phyloP scores from a whole-genome alignment of 2,888 invertebrate genomes.

The Oxyscelio sp. region DNA sequence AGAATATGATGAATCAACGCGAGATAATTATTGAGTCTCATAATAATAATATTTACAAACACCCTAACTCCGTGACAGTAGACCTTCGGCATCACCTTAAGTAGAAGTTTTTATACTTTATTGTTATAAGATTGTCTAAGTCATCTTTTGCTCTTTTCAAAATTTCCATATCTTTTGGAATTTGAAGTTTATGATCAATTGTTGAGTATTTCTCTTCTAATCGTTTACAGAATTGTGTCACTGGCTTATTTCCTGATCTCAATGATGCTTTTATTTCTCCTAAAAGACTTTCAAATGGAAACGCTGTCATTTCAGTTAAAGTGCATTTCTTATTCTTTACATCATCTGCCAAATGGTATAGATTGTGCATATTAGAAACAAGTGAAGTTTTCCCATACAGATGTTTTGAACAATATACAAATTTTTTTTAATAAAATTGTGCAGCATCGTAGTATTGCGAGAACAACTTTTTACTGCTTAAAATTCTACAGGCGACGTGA shows the following conservation, averaged over 20 bases:
- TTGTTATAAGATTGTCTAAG: no score
- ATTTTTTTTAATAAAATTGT: slow-evolving; percentile 30
- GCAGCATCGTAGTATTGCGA: slow-evolving; percentile 2
- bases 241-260: slow-evolving; percentile 15
- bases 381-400: slow-evolving; percentile 32
- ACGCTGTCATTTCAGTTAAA: slow-evolving; percentile 18
- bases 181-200: slow-evolving; percentile 16
- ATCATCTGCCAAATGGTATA: slow-evolving; percentile 42
- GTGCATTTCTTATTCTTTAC: slow-evolving; percentile 20
- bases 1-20: no score
- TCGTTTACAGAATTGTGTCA: slow-evolving; percentile 23
- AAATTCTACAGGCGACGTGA: slow-evolving; percentile 37
- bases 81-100: no score
- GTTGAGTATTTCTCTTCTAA: slow-evolving; percentile 1
- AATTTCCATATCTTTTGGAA: slow-evolving; percentile 12
- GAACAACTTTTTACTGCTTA: slow-evolving; percentile 15
- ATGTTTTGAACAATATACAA: not conserved
- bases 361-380: slow-evolving; percentile 31
- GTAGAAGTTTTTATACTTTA: no score
- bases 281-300: slow-evolving; percentile 20
- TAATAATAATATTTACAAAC: no score
- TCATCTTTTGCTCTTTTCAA: slow-evolving; percentile 8
- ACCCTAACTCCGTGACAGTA: no score
- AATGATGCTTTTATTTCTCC: slow-evolving; percentile 18
- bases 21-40: no score